Evolutionary conservation across 2,113 vertebrate species (phyloP).

Genomic region (Trachemys scripta): DNA sequence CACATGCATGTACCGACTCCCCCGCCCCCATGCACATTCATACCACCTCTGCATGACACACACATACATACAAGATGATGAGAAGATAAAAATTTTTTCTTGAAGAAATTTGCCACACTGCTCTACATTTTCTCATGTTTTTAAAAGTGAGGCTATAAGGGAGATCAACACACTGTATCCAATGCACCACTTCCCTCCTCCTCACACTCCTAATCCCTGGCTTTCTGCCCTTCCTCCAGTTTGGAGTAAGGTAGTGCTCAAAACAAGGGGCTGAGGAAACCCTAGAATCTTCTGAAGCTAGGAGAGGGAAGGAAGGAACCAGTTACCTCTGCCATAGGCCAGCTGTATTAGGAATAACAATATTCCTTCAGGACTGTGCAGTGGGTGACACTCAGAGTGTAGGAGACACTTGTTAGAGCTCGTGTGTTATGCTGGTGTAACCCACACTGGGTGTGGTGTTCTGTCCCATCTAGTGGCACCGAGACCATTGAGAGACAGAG

Average conservation of each 20-base stretch:
- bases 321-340: fast-evolving
- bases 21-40: neutral
- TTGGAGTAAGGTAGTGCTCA: neutral
- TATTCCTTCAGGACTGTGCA: neutral
- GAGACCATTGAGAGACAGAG: too few species aligned
- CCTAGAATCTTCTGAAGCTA: too few species aligned
- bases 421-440: neutral
- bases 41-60: neutral
- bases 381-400: too few species aligned
- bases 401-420: neutral
- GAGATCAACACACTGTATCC: neutral
- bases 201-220: neutral
- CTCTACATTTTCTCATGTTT: fast-evolving
- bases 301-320: neutral
- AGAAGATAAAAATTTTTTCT: fast-evolving
- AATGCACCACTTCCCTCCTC: neutral
- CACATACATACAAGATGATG: neutral
- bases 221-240: neutral
- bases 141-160: neutral
- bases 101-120: fast-evolving
- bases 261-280: neutral
- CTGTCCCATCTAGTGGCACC: too few species aligned
- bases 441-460: too few species aligned
- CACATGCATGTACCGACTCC: fast-evolving
- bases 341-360: neutral